Percentiles rank a stretch among this genome's conserved stretches.
Evolutionary conservation across 2,888 invertebrate genomes (phyloP).

Genomic region (Mechanitis messenoides): DNA sequence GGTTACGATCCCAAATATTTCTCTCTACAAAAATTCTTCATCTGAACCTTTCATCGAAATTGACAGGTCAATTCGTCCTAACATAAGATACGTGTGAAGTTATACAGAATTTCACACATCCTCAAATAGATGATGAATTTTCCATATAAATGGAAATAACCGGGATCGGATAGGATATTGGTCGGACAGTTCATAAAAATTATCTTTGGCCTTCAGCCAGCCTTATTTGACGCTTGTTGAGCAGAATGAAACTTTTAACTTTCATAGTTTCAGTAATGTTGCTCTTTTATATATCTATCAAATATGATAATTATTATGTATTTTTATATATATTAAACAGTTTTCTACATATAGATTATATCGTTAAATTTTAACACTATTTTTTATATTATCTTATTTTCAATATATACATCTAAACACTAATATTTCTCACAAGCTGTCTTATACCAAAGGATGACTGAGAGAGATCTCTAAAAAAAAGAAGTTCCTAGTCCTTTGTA

Average conservation of each 20-base stretch:
- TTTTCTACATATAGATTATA: too few relatives aligned
- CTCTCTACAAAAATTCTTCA: not conserved
- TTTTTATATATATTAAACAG: too few relatives aligned
- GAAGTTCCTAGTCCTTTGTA: too few relatives aligned
- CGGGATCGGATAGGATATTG: conserved; percentile 7
- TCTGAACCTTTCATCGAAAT: not conserved
- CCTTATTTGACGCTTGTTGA: conserved; percentile 19
- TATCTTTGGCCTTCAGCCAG: conserved; percentile 23
- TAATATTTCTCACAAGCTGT: too few relatives aligned
- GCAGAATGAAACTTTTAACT: conserved; percentile 10
- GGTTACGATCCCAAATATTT: too few relatives aligned
- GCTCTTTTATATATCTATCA: not conserved
- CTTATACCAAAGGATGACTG: too few relatives aligned
- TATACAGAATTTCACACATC: conserved; percentile 15
- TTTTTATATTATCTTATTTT: too few relatives aligned
- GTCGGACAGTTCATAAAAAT: conserved; percentile 22
- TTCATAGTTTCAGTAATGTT: conserved; percentile 1
- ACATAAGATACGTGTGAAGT: conserved; percentile 5
- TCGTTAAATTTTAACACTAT: too few relatives aligned
- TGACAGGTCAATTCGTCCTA: not conserved
- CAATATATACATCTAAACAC: too few relatives aligned
- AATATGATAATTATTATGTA: too few relatives aligned
- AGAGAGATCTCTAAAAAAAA: too few relatives aligned
- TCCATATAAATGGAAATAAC: conserved; percentile 6
- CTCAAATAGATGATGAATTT: conserved; percentile 8